Conservation (phyloP, 2,797 vertebrate genomes). For the Sebastes cheni region DNA sequence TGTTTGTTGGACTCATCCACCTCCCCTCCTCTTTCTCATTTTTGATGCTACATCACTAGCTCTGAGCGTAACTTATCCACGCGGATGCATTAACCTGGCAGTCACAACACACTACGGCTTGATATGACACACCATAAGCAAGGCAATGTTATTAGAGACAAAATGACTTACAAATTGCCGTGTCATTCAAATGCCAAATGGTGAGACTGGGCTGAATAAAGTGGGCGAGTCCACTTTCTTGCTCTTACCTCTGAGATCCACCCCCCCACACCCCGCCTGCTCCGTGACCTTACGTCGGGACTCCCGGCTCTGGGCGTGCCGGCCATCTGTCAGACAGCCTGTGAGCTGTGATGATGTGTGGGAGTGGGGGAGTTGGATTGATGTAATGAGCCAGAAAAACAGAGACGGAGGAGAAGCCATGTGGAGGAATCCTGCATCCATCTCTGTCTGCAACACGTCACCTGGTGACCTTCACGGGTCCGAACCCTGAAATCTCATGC, state of each 20-base stretch:
- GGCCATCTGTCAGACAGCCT: slow-evolving; percentile 33
- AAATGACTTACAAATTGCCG: neutral
- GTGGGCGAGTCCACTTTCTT: neutral
- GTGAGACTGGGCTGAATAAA: neutral
- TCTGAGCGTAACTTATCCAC: no score
- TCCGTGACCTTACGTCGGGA: slow-evolving; percentile 12
- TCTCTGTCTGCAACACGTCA: slow-evolving; percentile 34
- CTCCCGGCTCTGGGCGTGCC: neutral
- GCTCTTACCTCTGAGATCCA: neutral
- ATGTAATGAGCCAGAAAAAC: slow-evolving; percentile 43
- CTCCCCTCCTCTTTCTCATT: no score
- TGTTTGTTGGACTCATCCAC: no score
- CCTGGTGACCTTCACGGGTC: neutral
- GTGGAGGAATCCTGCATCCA: slow-evolving; percentile 15
- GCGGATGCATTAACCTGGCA: rapidly evolving
- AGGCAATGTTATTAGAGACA: neutral
- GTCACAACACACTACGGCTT: no score
- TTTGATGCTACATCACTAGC: no score
- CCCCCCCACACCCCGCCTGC: neutral
- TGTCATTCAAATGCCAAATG: neutral
- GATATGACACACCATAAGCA: no score
- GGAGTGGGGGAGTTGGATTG: neutral
- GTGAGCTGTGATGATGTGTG: slow-evolving; percentile 5
- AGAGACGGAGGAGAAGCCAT: neutral
- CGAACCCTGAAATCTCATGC: neutral